Evolutionary conservation across 2,797 vertebrate species (phyloP).

Genomic region (Notolabrus celidotus): DNA sequence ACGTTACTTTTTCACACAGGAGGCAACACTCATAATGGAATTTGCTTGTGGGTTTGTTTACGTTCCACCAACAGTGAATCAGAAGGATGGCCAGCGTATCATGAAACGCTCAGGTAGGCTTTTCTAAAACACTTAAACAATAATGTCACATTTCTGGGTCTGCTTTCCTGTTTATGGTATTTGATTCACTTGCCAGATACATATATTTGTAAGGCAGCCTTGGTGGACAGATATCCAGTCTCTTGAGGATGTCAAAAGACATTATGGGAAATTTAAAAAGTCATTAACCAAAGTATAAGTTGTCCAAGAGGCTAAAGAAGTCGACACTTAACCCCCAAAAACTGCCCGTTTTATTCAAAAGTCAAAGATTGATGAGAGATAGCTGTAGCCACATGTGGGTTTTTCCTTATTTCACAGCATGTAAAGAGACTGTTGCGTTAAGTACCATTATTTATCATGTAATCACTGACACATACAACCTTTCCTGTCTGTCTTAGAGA

Average conservation of each 20-base stretch:
- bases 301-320: not conserved
- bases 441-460: constrained; percentile 34
- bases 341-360: not conserved
- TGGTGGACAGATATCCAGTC: not conserved
- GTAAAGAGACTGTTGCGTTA: constrained; percentile 23
- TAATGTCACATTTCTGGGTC: not conserved
- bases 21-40: constrained; percentile 70
- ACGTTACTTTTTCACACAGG: constrained; percentile 9
- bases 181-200: not conserved
- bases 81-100: constrained; percentile 35
- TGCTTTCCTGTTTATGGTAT: not conserved
- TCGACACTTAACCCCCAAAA: not conserved
- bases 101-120: constrained; percentile 77
- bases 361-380: not conserved
- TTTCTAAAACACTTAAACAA: not conserved
- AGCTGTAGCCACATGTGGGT: not conserved
- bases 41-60: constrained; percentile 82
- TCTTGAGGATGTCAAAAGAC: not conserved
- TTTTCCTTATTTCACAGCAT: constrained; percentile 12
- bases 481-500: constrained; percentile 25
- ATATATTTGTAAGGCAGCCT: not conserved
- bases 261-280: constrained; percentile 6
- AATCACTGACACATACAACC: constrained; percentile 38
- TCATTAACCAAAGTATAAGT: not conserved
- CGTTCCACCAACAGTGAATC: constrained; percentile 56